phyloP scores from a whole-genome alignment of 2,888 invertebrate genomes.

The Zygothrica quintamaculata region DNA sequence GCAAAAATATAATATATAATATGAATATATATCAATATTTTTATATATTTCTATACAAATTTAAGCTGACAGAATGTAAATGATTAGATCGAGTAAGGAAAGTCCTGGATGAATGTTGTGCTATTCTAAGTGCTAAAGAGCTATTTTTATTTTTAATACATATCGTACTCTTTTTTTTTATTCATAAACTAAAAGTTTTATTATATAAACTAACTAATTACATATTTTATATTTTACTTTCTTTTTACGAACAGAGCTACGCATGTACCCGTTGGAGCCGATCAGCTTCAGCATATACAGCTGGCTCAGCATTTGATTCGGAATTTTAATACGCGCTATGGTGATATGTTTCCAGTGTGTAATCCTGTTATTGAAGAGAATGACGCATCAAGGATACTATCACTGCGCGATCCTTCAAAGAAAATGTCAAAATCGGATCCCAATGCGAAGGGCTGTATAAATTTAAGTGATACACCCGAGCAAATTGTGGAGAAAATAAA shows the following conservation, averaged over 20 bases:
- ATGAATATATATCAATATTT: too few species aligned
- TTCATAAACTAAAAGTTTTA: too few species aligned
- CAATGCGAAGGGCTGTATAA: slow-evolving; percentile 91
- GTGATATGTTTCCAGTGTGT: slow-evolving; percentile 91
- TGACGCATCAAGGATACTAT: slow-evolving; percentile 88
- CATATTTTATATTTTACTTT: not conserved
- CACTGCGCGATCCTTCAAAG: slow-evolving; percentile 92
- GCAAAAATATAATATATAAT: too few species aligned
- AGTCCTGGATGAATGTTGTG: too few species aligned
- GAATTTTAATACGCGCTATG: slow-evolving; percentile 92
- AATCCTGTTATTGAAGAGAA: slow-evolving; percentile 87
- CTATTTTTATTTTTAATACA: too few species aligned
- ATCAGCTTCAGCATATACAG: slow-evolving; percentile 95
- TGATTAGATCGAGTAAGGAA: too few species aligned
- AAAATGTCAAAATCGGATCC: slow-evolving; percentile 99
- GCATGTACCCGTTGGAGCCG: slow-evolving; percentile 97
- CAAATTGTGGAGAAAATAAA: slow-evolving; percentile 89
- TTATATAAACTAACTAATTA: too few species aligned
- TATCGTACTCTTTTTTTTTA: too few species aligned
- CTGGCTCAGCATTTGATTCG: slow-evolving; percentile 91
- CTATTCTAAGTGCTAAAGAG: too few species aligned
- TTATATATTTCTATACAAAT: too few species aligned
- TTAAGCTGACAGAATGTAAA: too few species aligned
- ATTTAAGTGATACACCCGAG: slow-evolving; percentile 91
- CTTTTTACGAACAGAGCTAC: slow-evolving; percentile 88